These are phyloP conservation scores for Ormia ochracea DNA, from an alignment of 2,888 invertebrate genomes.

Conservation along the genomic window DNA sequence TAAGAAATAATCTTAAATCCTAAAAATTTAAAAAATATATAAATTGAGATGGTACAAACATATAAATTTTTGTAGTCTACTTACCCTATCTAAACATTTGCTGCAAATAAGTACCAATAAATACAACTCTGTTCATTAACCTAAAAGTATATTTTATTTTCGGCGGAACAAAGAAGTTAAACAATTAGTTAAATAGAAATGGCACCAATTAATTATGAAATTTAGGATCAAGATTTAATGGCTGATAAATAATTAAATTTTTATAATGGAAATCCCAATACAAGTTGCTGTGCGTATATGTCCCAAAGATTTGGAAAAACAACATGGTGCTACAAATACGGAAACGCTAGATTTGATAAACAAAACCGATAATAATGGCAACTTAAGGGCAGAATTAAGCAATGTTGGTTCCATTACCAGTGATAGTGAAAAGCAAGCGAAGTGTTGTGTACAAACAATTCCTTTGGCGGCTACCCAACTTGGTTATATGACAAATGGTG, in stretches of 20 bases:
- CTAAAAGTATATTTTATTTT: conserved; percentile 49
- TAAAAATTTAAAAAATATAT: no score
- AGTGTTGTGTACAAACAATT: conserved; percentile 72
- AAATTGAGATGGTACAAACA: no score
- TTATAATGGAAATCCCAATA: conserved; percentile 83
- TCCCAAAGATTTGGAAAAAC: conserved; percentile 78
- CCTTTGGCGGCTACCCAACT: conserved; percentile 68
- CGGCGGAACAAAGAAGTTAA: conserved; percentile 27
- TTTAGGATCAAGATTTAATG: background rate
- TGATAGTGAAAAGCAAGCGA: conserved; percentile 46
- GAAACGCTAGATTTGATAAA: background rate
- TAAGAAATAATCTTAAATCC: no score
- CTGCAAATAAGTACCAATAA: background rate
- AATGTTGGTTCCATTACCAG: background rate
- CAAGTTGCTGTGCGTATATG: conserved; percentile 84
- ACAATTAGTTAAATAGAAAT: conserved; percentile 27
- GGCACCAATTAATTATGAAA: background rate
- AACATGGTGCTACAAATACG: conserved; percentile 11
- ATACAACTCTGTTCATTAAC: conserved; percentile 28
- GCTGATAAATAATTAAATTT: background rate
- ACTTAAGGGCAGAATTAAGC: conserved; percentile 14
- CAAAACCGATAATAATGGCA: conserved; percentile 58
- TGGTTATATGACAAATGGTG: conserved; percentile 53
- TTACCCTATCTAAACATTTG: background rate
- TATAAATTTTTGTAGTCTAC: background rate